Conservation (phyloP, 2,113 vertebrate species). For the Falcunculus frontatus region DNA sequence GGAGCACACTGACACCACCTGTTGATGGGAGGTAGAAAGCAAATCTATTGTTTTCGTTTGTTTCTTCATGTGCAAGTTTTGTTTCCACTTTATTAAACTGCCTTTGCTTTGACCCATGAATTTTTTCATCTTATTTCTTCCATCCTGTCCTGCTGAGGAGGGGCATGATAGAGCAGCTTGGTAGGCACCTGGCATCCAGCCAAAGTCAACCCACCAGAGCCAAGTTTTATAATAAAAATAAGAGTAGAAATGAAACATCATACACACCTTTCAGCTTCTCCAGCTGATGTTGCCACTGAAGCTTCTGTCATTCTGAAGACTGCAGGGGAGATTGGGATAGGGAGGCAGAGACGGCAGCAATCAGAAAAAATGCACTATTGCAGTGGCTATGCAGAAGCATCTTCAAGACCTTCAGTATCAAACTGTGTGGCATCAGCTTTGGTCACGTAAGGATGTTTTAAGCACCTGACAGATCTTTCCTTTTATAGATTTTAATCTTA, state of each 20-base stretch:
- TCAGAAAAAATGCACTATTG: background rate
- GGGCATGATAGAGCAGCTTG: background rate
- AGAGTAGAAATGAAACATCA: background rate
- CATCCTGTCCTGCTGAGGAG: background rate
- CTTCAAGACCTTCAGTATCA: background rate
- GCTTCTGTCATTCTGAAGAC: background rate
- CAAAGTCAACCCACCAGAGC: background rate
- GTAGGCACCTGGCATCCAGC: background rate
- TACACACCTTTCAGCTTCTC: background rate
- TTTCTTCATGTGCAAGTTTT: background rate
- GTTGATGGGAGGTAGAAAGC: background rate
- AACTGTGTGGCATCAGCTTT: background rate
- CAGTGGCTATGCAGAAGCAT: background rate
- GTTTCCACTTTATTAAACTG: background rate
- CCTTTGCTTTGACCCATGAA: background rate
- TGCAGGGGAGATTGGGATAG: background rate
- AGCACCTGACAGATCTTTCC: background rate
- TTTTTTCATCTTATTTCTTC: background rate
- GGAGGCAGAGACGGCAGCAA: rapidly evolving
- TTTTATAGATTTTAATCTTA: background rate
- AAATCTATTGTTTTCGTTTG: background rate
- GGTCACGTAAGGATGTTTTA: background rate
- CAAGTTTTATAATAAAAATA: background rate
- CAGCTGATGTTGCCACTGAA: background rate
- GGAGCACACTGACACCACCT: background rate